These are phyloP conservation scores for cattle (Bos taurus) DNA, from an alignment of 2,113 vertebrate genomes.

Conservation along the genomic window DNA sequence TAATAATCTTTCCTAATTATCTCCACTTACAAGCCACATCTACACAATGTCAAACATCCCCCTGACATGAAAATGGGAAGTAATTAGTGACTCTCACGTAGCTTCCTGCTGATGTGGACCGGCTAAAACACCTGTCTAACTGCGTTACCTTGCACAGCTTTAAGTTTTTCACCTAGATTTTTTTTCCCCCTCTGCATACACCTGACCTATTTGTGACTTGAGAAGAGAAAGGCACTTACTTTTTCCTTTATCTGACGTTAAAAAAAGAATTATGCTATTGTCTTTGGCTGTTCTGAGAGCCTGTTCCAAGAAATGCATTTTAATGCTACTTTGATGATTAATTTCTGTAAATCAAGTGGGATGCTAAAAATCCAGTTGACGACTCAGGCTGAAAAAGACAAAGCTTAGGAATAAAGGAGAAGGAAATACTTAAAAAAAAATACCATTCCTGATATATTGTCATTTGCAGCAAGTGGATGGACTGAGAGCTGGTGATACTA, in stretches of 20 bases:
- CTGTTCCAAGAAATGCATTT: not conserved
- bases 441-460: not conserved
- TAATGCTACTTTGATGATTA: not conserved
- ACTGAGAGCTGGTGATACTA: not conserved
- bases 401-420: conserved; percentile 67
- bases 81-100: accelerated
- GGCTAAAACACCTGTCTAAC: not conserved
- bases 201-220: no score
- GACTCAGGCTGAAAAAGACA: conserved; percentile 56
- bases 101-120: accelerated
- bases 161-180: not conserved
- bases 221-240: not conserved
- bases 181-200: accelerated
- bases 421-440: conserved; percentile 47
- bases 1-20: not conserved
- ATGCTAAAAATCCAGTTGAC: conserved; percentile 44
- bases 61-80: not conserved
- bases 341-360: not conserved
- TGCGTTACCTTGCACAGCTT: accelerated
- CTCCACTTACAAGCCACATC: not conserved
- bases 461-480: not conserved
- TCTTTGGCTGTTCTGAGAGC: not conserved
- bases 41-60: not conserved
- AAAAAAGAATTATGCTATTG: accelerated
- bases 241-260: not conserved